These are phyloP conservation scores for Lysandra bellargus DNA, from an alignment of 2,888 invertebrate species.

Conservation along the genomic window DNA sequence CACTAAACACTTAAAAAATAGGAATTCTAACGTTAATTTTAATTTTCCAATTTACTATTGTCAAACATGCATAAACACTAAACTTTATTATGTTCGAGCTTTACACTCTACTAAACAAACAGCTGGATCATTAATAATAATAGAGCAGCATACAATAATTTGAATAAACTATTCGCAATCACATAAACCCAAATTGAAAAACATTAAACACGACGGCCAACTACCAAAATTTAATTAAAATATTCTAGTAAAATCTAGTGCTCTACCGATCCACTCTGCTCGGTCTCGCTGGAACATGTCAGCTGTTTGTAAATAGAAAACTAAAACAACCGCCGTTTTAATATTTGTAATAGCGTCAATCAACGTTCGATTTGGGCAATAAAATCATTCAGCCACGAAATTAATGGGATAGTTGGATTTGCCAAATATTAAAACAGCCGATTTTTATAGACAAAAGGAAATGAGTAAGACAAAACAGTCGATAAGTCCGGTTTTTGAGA, in stretches of 20 bases:
- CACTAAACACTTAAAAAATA: background rate
- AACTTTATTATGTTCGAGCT: background rate
- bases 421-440: background rate
- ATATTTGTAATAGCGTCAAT: background rate
- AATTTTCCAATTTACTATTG: background rate
- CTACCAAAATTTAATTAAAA: conserved; percentile 40
- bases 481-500: no score
- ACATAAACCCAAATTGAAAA: conserved; percentile 29
- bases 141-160: conserved; percentile 5
- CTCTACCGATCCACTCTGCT: conserved; percentile 36
- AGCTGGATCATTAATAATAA: background rate
- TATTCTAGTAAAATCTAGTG: conserved; percentile 36
- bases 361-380: background rate
- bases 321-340: conserved; percentile 28
- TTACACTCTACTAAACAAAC: background rate
- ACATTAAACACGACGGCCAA: conserved; percentile 7
- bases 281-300: conserved; percentile 37
- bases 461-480: no score
- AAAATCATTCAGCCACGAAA: background rate
- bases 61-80: background rate
- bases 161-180: conserved; percentile 9
- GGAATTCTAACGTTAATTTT: background rate
- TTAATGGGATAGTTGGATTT: conserved; percentile 4
- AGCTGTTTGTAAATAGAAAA: conserved; percentile 28
- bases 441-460: background rate